Evolutionary conservation across 92 coral and sea anemone species (phyloP), one percentile per base, ranked within the genome.

Genomic region (Bergia puertoricense): DNA sequence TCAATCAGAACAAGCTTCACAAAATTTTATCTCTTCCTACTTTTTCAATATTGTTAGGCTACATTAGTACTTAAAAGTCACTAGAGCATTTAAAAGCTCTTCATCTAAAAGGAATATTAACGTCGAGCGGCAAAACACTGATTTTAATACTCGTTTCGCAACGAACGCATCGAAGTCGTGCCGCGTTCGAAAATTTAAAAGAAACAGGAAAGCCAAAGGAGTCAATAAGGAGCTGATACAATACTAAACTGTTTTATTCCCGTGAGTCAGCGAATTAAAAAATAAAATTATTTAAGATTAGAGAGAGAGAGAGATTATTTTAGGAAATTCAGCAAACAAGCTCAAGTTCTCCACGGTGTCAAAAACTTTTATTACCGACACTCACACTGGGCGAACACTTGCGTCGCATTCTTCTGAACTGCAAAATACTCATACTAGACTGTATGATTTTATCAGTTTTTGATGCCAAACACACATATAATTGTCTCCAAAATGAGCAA

Each of bases 211-310:
- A 30, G 30, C 30, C 30, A 46, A 30, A 42, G 11, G 1, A 20
- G 8, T 15, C 38, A 9, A 45, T 37, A 41, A 20, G 40, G 39
- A 79, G 16, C 16, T 48, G 10, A 54, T 54, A 50, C 8, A 11
- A 5, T 22, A 6, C 2, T 13, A 22, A 50, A 46, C 38, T n/a
- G 42, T 23, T 79, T 46, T n/a, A 11, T 13, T 37, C 16, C 44
- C 15, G 77, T 37, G 77, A 73, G 77, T 73, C 44, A 38, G 77
- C 77, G 77, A 73, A 36, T 73, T 37, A 73, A 73, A 38, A 16
- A 36, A 36, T 73, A 73, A 11, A 10, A 62, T 18, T 4, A 18
- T 62, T 18, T 18, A 62, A 0, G 30, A 62, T 62, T 1, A 62
- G 22, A 3, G 69, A 62, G 18, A 20, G 37, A 73, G 18, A 30